A percentile compares a stretch with the other conserved stretches of the same genome.
phyloP scores from a whole-genome alignment of 2,888 invertebrate genomes.

The Clitarchus hookeri region DNA sequence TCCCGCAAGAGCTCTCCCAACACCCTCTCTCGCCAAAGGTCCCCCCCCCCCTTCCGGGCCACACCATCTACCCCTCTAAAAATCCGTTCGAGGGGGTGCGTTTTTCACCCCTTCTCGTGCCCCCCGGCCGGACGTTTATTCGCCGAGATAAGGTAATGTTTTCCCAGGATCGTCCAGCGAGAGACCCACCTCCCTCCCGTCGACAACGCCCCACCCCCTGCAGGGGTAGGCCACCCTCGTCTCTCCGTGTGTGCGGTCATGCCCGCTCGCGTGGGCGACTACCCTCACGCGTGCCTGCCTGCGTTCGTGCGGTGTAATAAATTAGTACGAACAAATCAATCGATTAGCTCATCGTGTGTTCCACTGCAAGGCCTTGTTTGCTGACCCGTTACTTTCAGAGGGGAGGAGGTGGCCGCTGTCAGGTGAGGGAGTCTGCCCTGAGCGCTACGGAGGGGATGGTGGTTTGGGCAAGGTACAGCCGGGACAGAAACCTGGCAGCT shows the following conservation, averaged over 20 bases:
- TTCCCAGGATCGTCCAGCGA: background rate
- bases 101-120: background rate
- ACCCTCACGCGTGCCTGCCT: background rate
- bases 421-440: background rate
- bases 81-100: background rate
- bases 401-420: background rate
- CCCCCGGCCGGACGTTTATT: background rate
- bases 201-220: background rate
- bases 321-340: conserved; percentile 37
- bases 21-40: too few relatives aligned
- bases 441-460: background rate
- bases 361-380: background rate
- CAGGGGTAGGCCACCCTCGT: background rate
- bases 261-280: background rate
- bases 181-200: background rate
- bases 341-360: conserved; percentile 29
- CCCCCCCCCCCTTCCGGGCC: background rate
- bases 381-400: background rate
- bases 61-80: background rate
- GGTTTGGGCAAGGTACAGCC: background rate
- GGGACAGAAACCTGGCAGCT: background rate
- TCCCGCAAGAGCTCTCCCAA: background rate
- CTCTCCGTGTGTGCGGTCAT: background rate
- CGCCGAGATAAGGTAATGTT: conserved; percentile 6
- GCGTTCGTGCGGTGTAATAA: conserved; percentile 29